Base-by-base conservation (phyloP, 2,797 vertebrate species). In the Leptatherina wallacei region DNA sequence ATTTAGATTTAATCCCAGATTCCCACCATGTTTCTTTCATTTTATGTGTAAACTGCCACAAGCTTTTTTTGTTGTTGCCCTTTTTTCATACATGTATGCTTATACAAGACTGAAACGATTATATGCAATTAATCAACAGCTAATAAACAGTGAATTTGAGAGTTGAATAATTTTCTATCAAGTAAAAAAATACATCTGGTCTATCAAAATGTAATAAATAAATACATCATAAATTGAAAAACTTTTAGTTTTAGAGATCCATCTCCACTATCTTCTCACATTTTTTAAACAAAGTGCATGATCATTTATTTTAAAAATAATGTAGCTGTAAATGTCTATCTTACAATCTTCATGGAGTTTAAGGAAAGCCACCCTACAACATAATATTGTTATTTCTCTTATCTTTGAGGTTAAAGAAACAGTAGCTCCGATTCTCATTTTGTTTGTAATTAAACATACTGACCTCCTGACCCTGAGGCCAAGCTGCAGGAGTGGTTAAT, bases 401-500 rank as follows among this genome's bases (percentile, higher is more conserved):
- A 35, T 61, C 44, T 20, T 14, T 55, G 18, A 62, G 11, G 33
- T 14, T 8, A 70, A 47, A 30, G 30, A 55, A 78, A 51, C 67
- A 57, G 67, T 16, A 73, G 71, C 64, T 77, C 51, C 30, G 32
- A 4, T 58, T 75, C 66, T 71, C 56, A 51, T 67, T 85, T 75
- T 65, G 75, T 84, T 78, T 82, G 61, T 77, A 70, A 71, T 78
- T 60, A 64, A 81, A 78, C 75, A 63, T 70, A 7, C 1, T 83
- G 81, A 85, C 90, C 87, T 75, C 75, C 77, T 67, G 61, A 86
- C 84, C 87, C 84, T 4, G 36, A 47, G 77, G 87, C 83, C 64
- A 60, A 72, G 85, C 85, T 81, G 80, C 78, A 85, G 80, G 74
- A 82, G 80, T 73, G 76, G 79, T 77, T 91, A 87, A 90, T 90